Evolutionary conservation across 1,140 invertebrate genomes (phyloP).

Genomic region (Pogonomyrmex barbatus): DNA sequence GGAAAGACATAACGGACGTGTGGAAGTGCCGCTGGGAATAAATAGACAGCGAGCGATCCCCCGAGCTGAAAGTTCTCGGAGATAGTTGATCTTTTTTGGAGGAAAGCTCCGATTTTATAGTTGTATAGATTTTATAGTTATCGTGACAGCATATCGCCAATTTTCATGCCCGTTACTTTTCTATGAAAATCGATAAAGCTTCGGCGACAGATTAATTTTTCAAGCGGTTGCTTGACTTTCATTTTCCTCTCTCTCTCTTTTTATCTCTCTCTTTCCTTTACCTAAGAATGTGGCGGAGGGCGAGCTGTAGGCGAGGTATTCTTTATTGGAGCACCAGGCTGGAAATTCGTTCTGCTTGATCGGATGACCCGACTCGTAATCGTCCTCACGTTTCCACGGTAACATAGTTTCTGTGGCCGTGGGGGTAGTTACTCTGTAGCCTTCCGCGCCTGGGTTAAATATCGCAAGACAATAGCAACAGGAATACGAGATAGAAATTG

Average conservation of each 20-base stretch:
- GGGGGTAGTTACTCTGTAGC: conserved; percentile 91
- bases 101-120: background rate
- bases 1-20: conserved; percentile 31
- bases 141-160: background rate
- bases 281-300: conserved; percentile 96
- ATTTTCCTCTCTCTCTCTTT: background rate
- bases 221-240: conserved; percentile 3
- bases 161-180: conserved; percentile 42
- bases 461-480: conserved; percentile 18
- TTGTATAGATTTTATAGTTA: background rate
- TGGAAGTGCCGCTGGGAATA: background rate
- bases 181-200: conserved; percentile 26
- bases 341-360: conserved; percentile 96
- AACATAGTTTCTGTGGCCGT: conserved; percentile 94
- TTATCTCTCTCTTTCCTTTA: conserved; percentile 81
- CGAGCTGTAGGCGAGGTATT: conserved; percentile 96
- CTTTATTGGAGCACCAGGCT: conserved; percentile 96
- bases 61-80: background rate
- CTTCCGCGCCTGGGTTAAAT: conserved; percentile 81
- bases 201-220: background rate
- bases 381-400: conserved; percentile 95
- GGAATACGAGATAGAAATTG: background rate
- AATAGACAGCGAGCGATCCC: conserved; percentile 1
- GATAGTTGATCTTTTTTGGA: background rate
- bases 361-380: conserved; percentile 89